These are phyloP conservation scores for Druon quercuslanigerum DNA, from an alignment of 1,140 invertebrate species.

Conservation along the genomic window DNA sequence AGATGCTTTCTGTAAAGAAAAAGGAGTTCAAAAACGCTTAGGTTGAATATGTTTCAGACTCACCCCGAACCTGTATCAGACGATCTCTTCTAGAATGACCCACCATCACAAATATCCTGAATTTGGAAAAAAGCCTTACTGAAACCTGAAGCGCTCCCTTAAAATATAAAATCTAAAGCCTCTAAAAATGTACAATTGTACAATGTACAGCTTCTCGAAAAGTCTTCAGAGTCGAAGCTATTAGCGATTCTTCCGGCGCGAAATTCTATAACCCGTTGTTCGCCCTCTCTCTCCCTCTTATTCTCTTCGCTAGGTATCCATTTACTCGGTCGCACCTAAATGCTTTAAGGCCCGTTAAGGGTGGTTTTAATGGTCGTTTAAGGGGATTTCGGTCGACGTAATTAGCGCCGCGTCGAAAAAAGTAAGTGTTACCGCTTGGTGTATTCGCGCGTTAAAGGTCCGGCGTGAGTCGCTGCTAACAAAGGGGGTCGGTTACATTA, in stretches of 20 bases:
- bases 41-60: no score
- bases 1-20: no score
- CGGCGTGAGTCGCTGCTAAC: conserved; percentile 7
- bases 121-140: no score
- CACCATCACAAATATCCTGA: no score
- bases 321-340: conserved; percentile 53
- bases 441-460: conserved; percentile 18
- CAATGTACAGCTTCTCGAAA: conserved; percentile 40
- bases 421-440: conserved; percentile 44
- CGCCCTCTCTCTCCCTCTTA: conserved; percentile 43
- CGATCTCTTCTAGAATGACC: no score
- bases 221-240: conserved; percentile 48
- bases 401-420: conserved; percentile 51
- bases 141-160: neutral
- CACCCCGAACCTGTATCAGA: no score
- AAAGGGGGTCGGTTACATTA: conserved; percentile 60
- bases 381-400: conserved; percentile 59
- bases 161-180: neutral
- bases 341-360: conserved; percentile 48
- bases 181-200: neutral
- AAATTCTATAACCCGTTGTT: conserved; percentile 42
- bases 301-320: conserved; percentile 53
- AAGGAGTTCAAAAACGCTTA: no score
- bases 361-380: conserved; percentile 61
- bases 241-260: conserved; percentile 49